Conservation (phyloP, 2,797 vertebrate genomes). For the Crenuchus spilurus region DNA sequence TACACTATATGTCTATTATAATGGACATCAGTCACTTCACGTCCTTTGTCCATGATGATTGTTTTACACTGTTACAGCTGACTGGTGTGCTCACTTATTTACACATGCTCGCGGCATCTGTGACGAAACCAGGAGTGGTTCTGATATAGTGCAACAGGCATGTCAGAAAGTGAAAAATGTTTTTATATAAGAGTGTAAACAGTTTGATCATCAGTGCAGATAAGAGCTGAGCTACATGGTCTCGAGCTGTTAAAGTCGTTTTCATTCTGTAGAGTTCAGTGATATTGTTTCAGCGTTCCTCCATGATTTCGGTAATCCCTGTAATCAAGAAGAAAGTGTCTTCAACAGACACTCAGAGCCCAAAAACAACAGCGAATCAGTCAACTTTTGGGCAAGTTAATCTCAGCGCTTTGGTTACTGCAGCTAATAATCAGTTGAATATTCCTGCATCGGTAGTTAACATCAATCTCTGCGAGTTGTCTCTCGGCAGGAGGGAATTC, state of each 20-base stretch:
- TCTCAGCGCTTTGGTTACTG: slow-evolving; percentile 23
- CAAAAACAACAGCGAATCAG: slow-evolving; percentile 8
- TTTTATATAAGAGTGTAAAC: no score
- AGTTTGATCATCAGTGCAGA: neutral
- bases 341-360: slow-evolving; percentile 5
- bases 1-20: no score
- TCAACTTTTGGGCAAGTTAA: slow-evolving; percentile 4
- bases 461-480: slow-evolving; percentile 42
- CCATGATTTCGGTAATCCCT: slow-evolving; percentile 16
- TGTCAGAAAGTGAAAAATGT: neutral
- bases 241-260: no score
- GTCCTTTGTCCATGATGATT: no score
- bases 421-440: slow-evolving; percentile 29
- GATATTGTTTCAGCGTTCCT: neutral
- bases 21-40: no score
- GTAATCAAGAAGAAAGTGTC: neutral
- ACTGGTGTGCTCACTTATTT: no score
- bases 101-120: no score
- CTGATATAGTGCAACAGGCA: neutral
- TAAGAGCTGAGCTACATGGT: neutral
- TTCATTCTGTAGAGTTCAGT: no score
- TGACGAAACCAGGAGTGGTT: neutral
- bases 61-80: no score
- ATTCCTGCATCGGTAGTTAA: slow-evolving; percentile 23
- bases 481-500: slow-evolving; percentile 34